Evolutionary conservation across 2,113 vertebrate species (phyloP).

Genomic region (Nycticryphes semicollaris): DNA sequence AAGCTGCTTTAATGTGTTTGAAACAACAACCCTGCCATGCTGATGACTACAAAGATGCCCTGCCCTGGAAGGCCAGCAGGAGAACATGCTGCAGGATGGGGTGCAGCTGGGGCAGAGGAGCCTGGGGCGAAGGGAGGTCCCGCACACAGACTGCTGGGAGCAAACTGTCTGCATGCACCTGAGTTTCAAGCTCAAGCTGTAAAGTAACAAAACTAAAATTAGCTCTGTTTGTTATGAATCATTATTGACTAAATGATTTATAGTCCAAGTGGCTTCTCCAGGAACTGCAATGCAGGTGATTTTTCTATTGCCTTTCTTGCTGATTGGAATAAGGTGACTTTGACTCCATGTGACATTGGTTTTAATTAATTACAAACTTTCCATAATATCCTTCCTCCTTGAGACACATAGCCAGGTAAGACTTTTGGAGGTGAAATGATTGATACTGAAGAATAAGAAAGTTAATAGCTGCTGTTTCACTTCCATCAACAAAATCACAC

Average conservation of each 20-base stretch:
- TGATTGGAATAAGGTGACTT: constrained; percentile 30
- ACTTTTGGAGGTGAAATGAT: not conserved
- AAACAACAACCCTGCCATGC: not conserved
- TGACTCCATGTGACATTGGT: not conserved
- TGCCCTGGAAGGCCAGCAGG: not conserved
- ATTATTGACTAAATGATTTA: constrained; percentile 31
- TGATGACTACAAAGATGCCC: not conserved
- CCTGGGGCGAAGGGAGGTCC: no score
- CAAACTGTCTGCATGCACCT: not conserved
- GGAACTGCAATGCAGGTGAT: not conserved
- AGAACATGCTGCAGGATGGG: not conserved
- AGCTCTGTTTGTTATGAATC: constrained; percentile 8
- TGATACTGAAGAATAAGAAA: not conserved
- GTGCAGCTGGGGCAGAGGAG: no score
- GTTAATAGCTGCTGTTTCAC: not conserved
- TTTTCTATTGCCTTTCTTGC: not conserved
- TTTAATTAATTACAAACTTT: constrained; percentile 31
- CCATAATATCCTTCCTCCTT: not conserved
- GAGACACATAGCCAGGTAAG: not conserved
- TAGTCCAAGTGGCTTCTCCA: not conserved
- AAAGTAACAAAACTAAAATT: not conserved
- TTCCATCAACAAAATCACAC: not conserved
- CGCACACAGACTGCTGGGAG: not conserved
- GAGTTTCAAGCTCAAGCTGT: not conserved
- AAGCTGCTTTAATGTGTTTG: not conserved